These are phyloP conservation scores for Melinaea marsaeus DNA, from an alignment of 2,888 invertebrate genomes.

Conservation along the genomic window DNA sequence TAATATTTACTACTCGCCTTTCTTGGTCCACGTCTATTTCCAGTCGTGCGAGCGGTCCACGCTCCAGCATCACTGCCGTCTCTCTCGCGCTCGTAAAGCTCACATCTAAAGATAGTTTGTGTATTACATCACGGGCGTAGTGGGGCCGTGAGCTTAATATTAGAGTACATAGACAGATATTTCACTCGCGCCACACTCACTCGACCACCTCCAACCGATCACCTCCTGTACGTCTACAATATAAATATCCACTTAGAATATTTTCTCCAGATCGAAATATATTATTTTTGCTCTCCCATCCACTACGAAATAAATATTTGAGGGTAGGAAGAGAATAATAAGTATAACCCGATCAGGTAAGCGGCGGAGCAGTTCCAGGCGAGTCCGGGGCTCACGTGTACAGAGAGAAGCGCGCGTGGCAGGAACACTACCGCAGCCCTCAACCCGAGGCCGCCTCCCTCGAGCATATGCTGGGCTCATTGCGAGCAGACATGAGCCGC, in stretches of 20 bases:
- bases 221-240: conserved; percentile 58
- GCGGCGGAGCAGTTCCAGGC: conserved; percentile 48
- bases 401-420: conserved; percentile 78
- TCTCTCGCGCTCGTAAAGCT: conserved; percentile 54
- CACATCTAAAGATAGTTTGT: conserved; percentile 68
- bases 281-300: conserved; percentile 15
- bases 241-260: conserved; percentile 37
- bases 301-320: conserved; percentile 13
- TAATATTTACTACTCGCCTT: conserved; percentile 79
- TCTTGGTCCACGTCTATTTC: conserved; percentile 80
- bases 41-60: conserved; percentile 61
- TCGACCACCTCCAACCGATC: conserved; percentile 59
- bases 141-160: conserved; percentile 75
- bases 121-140: conserved; percentile 74
- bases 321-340: conserved; percentile 18
- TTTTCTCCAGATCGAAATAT: conserved; percentile 17
- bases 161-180: conserved; percentile 75
- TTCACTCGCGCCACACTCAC: conserved; percentile 73
- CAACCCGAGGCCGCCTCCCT: conserved; percentile 77
- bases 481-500: conserved; percentile 98
- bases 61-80: conserved; percentile 60
- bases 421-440: conserved; percentile 74
- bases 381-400: conserved; percentile 80
- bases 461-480: conserved; percentile 93
- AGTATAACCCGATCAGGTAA: conserved; percentile 49